Evolutionary conservation across 1,140 invertebrate species (phyloP), one percentile per base, ranked within the genome.

Genomic region (Rhagoletis pomonella): DNA sequence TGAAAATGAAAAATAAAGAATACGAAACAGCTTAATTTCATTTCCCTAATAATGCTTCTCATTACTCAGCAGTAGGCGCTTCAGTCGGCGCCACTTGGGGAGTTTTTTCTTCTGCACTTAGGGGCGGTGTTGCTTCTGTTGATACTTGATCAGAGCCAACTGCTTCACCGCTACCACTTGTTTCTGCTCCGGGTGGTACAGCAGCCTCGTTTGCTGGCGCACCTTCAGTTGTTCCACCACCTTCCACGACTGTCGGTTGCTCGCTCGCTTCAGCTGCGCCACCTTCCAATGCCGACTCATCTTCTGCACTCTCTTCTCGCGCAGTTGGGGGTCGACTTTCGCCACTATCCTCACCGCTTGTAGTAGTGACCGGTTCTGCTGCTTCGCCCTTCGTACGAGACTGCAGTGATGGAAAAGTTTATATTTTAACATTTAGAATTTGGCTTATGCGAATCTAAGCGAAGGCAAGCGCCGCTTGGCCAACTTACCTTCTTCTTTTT

Each of bases 161-260:
- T 95, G 93, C 86, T 94, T 94, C 6, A 94, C 94, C 10, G 93
- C 93, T 73, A 94, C 93, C 87, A 92, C 90, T 50, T 94, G 90
- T 65, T 89, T 90, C 59, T 94, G 95, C 65, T 94, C 95, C 65
- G 0, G 91, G 88, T 47, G 67, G 55, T 94, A 90, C 2, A 93
- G 92, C 44, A 92, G 93, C 67, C 89, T 90, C 59, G 94, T 95
- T 64, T 95, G 94, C 64, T 95, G 95, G 60, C 98, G 96, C 85
- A 96, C 94, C 90, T 95, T 94, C 9, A 1, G 29, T 29, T 29
- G 29, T 29, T 29, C 29, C 84, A n/a, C 4, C 58, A 17, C 29
- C 59, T 42, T 85, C 73, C 4, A n/a, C 84, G 55, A 17, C 64
- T 29, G 2, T 44, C 2, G 86, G 5, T 58, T 29, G 10, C 85